Evolutionary conservation across 2,888 invertebrate species (phyloP).

Genomic region (Dasypolia templi): DNA sequence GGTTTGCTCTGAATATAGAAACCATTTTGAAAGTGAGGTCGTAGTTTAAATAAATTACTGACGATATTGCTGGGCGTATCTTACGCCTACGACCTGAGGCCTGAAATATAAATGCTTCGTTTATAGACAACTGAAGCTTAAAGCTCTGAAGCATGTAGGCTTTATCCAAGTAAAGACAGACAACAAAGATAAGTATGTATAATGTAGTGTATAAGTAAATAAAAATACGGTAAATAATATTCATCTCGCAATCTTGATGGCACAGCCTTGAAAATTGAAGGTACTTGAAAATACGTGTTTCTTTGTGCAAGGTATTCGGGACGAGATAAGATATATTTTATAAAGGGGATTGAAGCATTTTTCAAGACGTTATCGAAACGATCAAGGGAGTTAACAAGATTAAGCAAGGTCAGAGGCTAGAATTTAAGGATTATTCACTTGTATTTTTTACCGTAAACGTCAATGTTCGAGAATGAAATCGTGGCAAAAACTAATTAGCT

Average conservation of each 20-base stretch:
- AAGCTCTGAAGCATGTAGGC: slow-evolving; percentile 10
- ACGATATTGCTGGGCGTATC: slow-evolving; percentile 38
- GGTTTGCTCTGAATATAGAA: slow-evolving; percentile 47
- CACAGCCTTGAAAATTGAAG: slow-evolving; percentile 15
- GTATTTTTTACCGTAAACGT: slow-evolving; percentile 7
- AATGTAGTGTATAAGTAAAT: neutral
- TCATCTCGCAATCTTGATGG: slow-evolving; percentile 4
- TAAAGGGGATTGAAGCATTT: slow-evolving; percentile 32
- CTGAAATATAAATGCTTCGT: slow-evolving; percentile 43
- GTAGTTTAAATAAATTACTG: slow-evolving; percentile 61
- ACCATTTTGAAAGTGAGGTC: slow-evolving; percentile 42
- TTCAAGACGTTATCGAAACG: slow-evolving; percentile 30
- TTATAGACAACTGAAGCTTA: slow-evolving; percentile 35
- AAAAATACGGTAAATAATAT: slow-evolving; percentile 9
- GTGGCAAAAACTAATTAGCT: slow-evolving; percentile 43
- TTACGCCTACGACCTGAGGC: slow-evolving; percentile 9
- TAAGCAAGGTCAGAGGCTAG: slow-evolving; percentile 5
- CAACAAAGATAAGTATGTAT: neutral
- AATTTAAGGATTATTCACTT: slow-evolving; percentile 2
- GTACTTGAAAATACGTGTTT: slow-evolving; percentile 34
- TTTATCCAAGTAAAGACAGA: slow-evolving; percentile 28
- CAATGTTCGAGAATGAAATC: slow-evolving; percentile 2
- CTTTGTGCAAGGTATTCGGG: slow-evolving; percentile 20
- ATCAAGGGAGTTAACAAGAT: slow-evolving; percentile 33
- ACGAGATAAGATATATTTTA: slow-evolving; percentile 37